Percentiles rank a stretch among this genome's conserved stretches.
phyloP scores from a whole-genome alignment of 2,797 vertebrate genomes.

The Amblyraja radiata region DNA sequence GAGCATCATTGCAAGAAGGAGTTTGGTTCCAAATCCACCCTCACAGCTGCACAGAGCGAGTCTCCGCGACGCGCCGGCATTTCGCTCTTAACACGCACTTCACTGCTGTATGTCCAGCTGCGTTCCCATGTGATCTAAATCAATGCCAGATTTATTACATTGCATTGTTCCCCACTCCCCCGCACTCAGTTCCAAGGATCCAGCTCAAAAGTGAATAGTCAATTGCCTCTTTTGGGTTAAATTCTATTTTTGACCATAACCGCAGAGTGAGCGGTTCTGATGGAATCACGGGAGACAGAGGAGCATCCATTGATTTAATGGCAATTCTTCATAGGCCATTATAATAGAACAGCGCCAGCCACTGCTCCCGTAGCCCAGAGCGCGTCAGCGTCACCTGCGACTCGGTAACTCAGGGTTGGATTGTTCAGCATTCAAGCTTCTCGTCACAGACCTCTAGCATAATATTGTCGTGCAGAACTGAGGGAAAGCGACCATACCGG shows the following conservation, averaged over 20 bases:
- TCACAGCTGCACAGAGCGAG: slow-evolving; percentile 22
- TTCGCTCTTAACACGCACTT: slow-evolving; percentile 23
- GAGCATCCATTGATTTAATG: not conserved
- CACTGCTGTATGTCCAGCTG: slow-evolving; percentile 23
- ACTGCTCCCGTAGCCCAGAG: no score
- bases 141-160: slow-evolving; percentile 19
- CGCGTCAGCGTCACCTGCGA: no score
- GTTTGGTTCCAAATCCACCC: not conserved
- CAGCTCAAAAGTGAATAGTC: not conserved
- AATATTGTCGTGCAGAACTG: no score
- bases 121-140: slow-evolving; percentile 24
- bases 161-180: slow-evolving; percentile 27
- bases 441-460: no score
- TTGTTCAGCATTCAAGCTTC: no score
- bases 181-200: not conserved
- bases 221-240: not conserved
- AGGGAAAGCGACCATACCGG: no score
- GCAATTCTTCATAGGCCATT: not conserved
- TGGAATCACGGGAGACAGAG: not conserved
- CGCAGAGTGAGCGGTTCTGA: not conserved
- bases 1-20: not conserved
- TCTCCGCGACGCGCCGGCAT: not conserved
- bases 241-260: not conserved
- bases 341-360: not conserved
- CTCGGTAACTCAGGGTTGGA: no score